phyloP scores from a whole-genome alignment of 2,888 invertebrate species.

The Drosophila atripex region DNA sequence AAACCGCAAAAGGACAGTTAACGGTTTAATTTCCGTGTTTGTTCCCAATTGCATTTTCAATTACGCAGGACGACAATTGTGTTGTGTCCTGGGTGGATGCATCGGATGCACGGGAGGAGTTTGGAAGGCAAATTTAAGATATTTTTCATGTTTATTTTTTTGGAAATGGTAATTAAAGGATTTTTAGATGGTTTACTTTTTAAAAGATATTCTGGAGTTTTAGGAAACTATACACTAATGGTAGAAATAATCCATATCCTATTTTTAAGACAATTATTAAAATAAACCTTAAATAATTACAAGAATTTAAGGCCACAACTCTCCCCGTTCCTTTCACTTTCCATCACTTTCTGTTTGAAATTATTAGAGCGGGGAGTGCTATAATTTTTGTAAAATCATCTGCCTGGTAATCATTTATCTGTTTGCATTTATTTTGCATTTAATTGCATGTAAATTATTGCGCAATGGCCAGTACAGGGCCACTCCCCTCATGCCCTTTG shows the following conservation, averaged over 20 bases:
- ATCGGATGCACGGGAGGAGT: no score
- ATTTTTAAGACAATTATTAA: no score
- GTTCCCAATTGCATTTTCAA: conserved; percentile 39
- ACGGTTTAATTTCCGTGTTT: conserved; percentile 51
- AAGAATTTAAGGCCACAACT: no score
- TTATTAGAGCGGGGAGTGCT: neutral
- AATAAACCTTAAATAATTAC: no score
- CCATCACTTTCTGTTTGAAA: neutral
- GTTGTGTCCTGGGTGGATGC: conserved; percentile 16
- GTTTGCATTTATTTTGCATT: conserved; percentile 56
- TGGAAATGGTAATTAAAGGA: no score
- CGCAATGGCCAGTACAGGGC: conserved; percentile 43
- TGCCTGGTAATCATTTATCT: conserved; percentile 33
- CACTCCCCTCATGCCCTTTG: conserved; percentile 11
- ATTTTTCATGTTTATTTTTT: no score
- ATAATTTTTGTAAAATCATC: neutral
- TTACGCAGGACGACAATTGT: conserved; percentile 33
- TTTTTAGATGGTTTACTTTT: no score
- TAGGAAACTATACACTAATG: no score
- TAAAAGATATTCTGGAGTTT: no score
- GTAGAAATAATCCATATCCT: no score
- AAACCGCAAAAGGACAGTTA: conserved; percentile 52
- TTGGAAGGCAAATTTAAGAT: no score
- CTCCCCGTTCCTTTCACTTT: conserved; percentile 9
- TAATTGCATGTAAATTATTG: conserved; percentile 74